phyloP scores from a whole-genome alignment of 92 coral and sea anemone genomes.

The Porites rus region DNA sequence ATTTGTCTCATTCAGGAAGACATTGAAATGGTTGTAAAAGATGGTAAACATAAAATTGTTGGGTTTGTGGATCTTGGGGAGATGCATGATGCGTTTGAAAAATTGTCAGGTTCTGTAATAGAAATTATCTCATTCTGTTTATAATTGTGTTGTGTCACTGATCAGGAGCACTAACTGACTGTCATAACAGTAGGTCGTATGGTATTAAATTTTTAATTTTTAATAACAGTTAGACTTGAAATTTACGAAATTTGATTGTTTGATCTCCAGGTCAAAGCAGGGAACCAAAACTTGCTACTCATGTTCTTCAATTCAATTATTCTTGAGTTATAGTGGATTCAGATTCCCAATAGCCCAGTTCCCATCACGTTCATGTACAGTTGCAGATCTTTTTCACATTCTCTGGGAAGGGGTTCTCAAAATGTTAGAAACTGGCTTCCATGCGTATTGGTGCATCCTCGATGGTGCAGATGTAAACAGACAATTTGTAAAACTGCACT shows the following conservation, averaged over 20 bases:
- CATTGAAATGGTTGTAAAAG: conserved; percentile 41
- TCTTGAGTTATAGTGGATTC: conserved; percentile 59
- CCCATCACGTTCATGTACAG: conserved; percentile 43
- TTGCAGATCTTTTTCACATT: conserved; percentile 27
- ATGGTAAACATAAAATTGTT: conserved; percentile 43
- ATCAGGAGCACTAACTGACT: too few species aligned
- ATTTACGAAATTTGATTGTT: neutral
- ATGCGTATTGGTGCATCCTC: conserved; percentile 48
- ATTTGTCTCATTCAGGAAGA: conserved; percentile 26
- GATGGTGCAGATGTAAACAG: conserved; percentile 65
- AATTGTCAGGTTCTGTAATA: conserved; percentile 25
- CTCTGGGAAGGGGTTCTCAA: conserved; percentile 65
- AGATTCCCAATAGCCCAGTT: conserved; percentile 66
- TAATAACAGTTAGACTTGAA: neutral
- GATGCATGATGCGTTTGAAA: conserved; percentile 28
- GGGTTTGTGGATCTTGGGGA: conserved; percentile 52
- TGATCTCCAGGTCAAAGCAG: conserved; percentile 22
- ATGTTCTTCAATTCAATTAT: conserved; percentile 59
- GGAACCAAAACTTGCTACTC: conserved; percentile 51
- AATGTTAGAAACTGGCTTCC: conserved; percentile 55
- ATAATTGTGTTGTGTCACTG: too few species aligned
- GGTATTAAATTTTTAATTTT: neutral
- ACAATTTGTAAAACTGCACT: conserved; percentile 54
- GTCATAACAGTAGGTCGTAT: neutral
- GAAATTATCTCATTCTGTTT: too few species aligned